Evolutionary conservation across 2,797 vertebrate species (phyloP), one percentile per base, ranked within the genome.

Genomic region (Malurus leucopterus): DNA sequence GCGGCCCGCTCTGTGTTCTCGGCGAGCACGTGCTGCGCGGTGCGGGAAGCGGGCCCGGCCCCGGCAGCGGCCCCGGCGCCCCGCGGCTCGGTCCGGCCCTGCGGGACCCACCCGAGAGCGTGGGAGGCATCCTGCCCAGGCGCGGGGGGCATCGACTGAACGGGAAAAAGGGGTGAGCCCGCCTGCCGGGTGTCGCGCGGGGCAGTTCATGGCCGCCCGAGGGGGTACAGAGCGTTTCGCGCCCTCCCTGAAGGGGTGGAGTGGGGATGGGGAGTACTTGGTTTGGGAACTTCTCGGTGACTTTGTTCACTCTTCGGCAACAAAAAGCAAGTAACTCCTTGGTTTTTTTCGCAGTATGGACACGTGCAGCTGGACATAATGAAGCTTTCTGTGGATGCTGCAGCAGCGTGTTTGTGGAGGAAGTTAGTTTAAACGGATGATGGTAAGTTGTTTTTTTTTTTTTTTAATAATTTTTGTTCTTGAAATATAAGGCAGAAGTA

Each of bases 141-240:
- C 15, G 7, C 4, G 0, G 2, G 0, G 4, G 16, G 9, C 0
- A 6, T 2, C 21, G 30, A 0, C 11, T 4, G 1, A 0, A 1
- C 26, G 41, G 47, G 36, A 8, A 23, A 2, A 3, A 8, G 3
- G 46, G 0, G 32, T 3, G 17, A 49, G 34, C 32, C 53, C 47
- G 27, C 40, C 19, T 34, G 65, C 23, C 9, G 23, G 17, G 20
- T 34, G 59, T 14, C 18, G 20, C 8, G 4, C 40, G 32, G 41
- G 36, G n/a, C 4, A 13, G 22, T 13, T 77, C 54, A 6, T 32
- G 6, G 46, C 36, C 9, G 65, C 49, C n/a, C 6, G 30, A 24
- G 29, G 38, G 77, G 58, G 7, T 16, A 3, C 30, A 26, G 72
- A 21, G 54, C 23, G 43, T 74, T 94, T 90, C 72, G 87, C 76